Evolutionary conservation across 64 coral and sea anemone species (phyloP).

Genomic region (Montipora capricornis): DNA sequence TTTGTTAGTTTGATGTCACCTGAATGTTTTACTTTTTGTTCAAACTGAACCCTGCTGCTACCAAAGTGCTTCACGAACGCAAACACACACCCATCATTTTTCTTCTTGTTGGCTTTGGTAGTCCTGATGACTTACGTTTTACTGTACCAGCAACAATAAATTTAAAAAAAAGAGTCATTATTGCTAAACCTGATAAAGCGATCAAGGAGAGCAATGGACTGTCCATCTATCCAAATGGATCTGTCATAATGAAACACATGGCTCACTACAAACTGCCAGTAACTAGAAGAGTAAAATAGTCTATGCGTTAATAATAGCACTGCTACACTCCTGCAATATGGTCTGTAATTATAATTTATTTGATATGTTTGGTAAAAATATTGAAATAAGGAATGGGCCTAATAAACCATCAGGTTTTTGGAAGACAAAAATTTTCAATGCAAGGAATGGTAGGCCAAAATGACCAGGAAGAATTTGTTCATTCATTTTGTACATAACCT

Average conservation of each 20-base stretch:
- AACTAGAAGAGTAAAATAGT: not conserved
- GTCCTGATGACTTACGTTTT: no score
- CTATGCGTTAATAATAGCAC: no score
- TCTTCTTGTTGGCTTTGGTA: no score
- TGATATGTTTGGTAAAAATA: not conserved
- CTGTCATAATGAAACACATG: slow-evolving; percentile 5
- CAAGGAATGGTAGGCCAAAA: no score
- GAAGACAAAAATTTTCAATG: no score
- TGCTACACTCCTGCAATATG: not conserved
- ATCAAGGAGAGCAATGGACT: slow-evolving; percentile 54
- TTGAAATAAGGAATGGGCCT: not conserved
- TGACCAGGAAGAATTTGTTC: no score
- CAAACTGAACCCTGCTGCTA: no score
- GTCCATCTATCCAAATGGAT: slow-evolving; percentile 44
- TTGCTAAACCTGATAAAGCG: slow-evolving; percentile 44
- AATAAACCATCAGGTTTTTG: not conserved
- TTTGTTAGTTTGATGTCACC: no score
- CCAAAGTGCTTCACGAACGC: no score
- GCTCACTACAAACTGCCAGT: slow-evolving; percentile 28
- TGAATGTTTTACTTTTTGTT: no score
- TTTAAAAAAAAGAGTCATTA: not conserved
- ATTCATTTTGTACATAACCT: no score
- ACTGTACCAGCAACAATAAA: not conserved
- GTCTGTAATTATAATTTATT: not conserved
- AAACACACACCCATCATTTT: no score